phyloP scores from a whole-genome alignment of 2,113 vertebrate species.

The Coracopsis vasa region DNA sequence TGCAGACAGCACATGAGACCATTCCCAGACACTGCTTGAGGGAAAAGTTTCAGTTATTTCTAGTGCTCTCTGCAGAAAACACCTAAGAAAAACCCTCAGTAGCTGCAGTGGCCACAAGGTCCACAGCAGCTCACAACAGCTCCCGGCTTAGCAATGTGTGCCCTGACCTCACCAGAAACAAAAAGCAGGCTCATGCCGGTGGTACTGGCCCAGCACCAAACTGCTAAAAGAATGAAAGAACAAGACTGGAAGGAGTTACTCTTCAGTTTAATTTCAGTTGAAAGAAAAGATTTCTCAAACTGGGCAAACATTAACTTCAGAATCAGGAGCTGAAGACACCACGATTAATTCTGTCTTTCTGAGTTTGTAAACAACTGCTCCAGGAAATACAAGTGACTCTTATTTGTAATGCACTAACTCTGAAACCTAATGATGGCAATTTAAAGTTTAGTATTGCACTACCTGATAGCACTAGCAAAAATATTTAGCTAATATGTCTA shows the following conservation, averaged over 20 bases:
- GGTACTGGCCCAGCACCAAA: not conserved
- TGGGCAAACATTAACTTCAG: not conserved
- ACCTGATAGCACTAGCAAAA: not conserved
- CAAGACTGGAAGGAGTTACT: not conserved
- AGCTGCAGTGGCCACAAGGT: not conserved
- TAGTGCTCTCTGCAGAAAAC: not conserved
- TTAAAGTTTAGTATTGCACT: not conserved
- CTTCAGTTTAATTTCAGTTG: not conserved
- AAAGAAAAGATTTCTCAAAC: not conserved
- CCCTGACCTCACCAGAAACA: not conserved
- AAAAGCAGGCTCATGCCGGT: not conserved
- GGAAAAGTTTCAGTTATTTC: not conserved
- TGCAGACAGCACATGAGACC: not conserved
- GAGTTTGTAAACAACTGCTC: not conserved
- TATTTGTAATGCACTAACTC: not conserved
- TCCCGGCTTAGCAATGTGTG: not conserved
- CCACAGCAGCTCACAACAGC: not conserved
- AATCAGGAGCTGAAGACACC: not conserved
- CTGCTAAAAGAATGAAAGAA: not conserved
- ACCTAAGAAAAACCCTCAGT: not conserved
- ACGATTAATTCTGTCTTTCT: not conserved
- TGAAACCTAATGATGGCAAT: not conserved
- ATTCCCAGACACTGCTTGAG: not conserved
- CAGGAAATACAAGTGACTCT: not conserved
- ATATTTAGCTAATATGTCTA: not conserved